Conservation (phyloP, 2,113 vertebrate species). For the Eleginops maclovinus region DNA sequence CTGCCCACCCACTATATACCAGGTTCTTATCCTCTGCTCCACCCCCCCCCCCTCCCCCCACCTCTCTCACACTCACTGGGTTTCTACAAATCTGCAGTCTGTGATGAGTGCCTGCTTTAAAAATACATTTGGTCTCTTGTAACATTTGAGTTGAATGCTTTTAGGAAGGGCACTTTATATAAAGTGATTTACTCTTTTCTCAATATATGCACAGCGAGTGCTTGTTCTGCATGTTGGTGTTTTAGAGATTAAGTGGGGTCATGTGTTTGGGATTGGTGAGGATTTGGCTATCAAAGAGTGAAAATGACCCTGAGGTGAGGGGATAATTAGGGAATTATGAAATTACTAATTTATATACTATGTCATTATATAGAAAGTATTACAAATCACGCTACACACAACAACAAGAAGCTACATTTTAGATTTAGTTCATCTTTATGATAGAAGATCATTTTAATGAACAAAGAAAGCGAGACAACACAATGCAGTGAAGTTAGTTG, state of each 20-base stretch:
- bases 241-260: conserved; percentile 76
- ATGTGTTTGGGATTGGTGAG: conserved; percentile 81
- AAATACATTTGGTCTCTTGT: not conserved
- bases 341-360: not conserved
- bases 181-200: conserved; percentile 19
- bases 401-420: not conserved
- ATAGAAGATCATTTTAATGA: not conserved
- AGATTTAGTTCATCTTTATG: not conserved
- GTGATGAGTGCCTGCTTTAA: not conserved
- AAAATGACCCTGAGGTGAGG: conserved; percentile 51
- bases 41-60: conserved; percentile 27
- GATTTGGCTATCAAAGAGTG: conserved; percentile 75
- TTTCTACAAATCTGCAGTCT: conserved; percentile 5
- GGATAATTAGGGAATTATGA: conserved; percentile 32
- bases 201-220: conserved; percentile 55
- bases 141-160: not conserved
- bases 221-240: conserved; percentile 48
- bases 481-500: not conserved
- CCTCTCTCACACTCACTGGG: conserved; percentile 7
- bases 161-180: not conserved
- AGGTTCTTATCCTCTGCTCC: conserved; percentile 45
- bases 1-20: conserved; percentile 66
- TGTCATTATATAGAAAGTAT: not conserved
- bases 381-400: not conserved
- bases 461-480: not conserved